phyloP scores from a whole-genome alignment of 2,797 vertebrate species.

The Danio tinwini region DNA sequence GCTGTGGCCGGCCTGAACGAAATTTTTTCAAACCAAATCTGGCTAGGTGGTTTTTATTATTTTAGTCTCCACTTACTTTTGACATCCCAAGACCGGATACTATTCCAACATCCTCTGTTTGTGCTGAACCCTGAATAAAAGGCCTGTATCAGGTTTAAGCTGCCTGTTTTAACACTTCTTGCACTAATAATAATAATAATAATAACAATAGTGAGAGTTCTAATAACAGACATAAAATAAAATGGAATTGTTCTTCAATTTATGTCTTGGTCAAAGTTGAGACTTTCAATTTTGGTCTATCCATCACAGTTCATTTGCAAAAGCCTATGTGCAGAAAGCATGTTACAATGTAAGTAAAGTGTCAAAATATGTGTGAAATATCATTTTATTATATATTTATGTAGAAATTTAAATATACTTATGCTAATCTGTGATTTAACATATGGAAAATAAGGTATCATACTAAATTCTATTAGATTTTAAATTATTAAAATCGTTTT shows the following conservation, averaged over 20 bases:
- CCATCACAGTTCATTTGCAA: too few relatives aligned
- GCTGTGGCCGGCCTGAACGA: background rate
- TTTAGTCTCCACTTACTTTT: background rate
- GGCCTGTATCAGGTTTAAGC: background rate
- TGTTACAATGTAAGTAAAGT: too few relatives aligned
- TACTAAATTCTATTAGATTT: too few relatives aligned
- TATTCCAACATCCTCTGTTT: conserved; percentile 19
- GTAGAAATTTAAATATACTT: too few relatives aligned
- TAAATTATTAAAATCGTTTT: too few relatives aligned
- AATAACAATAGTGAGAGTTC: background rate
- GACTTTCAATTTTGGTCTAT: too few relatives aligned
- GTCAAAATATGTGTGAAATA: too few relatives aligned
- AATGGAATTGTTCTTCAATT: conserved; percentile 43
- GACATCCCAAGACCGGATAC: background rate
- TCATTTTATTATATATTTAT: too few relatives aligned
- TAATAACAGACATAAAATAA: conserved; percentile 10
- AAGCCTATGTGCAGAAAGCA: too few relatives aligned
- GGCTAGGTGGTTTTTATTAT: background rate
- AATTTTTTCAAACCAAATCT: background rate
- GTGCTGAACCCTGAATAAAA: background rate
- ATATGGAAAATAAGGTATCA: too few relatives aligned
- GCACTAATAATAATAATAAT: background rate
- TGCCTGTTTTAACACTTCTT: background rate
- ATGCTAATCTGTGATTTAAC: too few relatives aligned
- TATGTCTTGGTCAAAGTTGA: too few relatives aligned